Evolutionary conservation across 1,140 invertebrate genomes (phyloP).

Genomic region (Trissolcus basalis): DNA sequence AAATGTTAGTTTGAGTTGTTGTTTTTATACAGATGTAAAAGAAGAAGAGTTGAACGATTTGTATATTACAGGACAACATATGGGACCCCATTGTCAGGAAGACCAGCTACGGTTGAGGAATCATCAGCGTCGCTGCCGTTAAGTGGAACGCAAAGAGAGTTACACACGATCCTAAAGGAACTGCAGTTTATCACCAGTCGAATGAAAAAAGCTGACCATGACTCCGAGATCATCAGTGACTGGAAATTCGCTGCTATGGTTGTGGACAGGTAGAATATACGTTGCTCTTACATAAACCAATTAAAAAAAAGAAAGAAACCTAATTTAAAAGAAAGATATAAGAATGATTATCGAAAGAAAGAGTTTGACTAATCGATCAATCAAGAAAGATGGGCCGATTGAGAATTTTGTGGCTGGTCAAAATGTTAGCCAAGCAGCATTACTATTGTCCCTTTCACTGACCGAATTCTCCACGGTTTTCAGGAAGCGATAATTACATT

Average conservation of each 20-base stretch:
- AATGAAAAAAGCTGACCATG: conserved; percentile 92
- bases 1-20: too few species aligned
- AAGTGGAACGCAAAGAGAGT: conserved; percentile 80
- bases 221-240: conserved; percentile 94
- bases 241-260: conserved; percentile 99
- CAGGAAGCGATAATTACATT: too few species aligned
- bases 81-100: conserved; percentile 71
- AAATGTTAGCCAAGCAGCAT: too few species aligned
- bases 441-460: too few species aligned
- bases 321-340: too few species aligned
- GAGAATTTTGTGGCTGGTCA: too few species aligned
- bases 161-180: conserved; percentile 91
- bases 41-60: not conserved
- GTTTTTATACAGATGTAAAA: too few species aligned
- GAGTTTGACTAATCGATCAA: too few species aligned
- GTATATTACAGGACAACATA: conserved; percentile 75
- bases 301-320: too few species aligned
- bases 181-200: conserved; percentile 94
- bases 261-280: conserved; percentile 86
- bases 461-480: too few species aligned
- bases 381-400: too few species aligned
- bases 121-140: conserved; percentile 76
- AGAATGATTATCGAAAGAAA: too few species aligned
- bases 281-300: not conserved
- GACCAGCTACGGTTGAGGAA: conserved; percentile 78